These are phyloP conservation scores for Aplochiton taeniatus DNA, from an alignment of 2,797 vertebrate genomes.

Conservation along the genomic window DNA sequence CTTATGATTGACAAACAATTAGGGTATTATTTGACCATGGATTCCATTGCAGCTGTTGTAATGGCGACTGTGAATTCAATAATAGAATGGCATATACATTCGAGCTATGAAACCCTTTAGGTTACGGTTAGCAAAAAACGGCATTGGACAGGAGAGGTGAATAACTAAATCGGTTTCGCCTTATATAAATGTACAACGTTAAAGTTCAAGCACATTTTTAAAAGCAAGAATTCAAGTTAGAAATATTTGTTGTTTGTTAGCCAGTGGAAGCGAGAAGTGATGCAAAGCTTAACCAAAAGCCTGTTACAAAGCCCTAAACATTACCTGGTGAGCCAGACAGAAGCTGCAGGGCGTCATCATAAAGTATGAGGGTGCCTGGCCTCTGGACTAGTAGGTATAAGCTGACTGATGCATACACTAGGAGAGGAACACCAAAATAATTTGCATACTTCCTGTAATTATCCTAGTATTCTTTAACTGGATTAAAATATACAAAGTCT, in stretches of 20 bases:
- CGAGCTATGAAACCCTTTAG: slow-evolving; percentile 12
- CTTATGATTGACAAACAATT: too few relatives aligned
- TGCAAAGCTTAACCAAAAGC: background rate
- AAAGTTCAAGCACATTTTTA: too few relatives aligned
- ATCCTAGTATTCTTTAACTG: background rate
- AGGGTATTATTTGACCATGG: background rate
- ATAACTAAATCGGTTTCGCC: slow-evolving; percentile 14
- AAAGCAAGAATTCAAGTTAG: too few relatives aligned
- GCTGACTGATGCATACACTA: slow-evolving; percentile 93
- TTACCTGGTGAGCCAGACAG: slow-evolving; percentile 92
- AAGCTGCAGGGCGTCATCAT: slow-evolving; percentile 93
- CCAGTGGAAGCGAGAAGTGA: background rate
- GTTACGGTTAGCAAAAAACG: slow-evolving; percentile 3
- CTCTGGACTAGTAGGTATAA: slow-evolving; percentile 90
- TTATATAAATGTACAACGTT: slow-evolving; percentile 17
- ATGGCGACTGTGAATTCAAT: slow-evolving; percentile 49
- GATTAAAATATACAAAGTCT: too few relatives aligned
- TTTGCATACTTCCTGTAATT: background rate
- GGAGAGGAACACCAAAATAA: slow-evolving; percentile 4
- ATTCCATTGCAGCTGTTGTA: slow-evolving; percentile 45
- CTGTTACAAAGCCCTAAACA: background rate
- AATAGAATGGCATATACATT: slow-evolving; percentile 39
- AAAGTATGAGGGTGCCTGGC: slow-evolving; percentile 94
- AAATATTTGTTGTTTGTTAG: slow-evolving; percentile 5
- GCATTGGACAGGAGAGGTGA: slow-evolving; percentile 8